phyloP scores from a whole-genome alignment of 2,113 vertebrate genomes.

The Pantherophis guttatus region DNA sequence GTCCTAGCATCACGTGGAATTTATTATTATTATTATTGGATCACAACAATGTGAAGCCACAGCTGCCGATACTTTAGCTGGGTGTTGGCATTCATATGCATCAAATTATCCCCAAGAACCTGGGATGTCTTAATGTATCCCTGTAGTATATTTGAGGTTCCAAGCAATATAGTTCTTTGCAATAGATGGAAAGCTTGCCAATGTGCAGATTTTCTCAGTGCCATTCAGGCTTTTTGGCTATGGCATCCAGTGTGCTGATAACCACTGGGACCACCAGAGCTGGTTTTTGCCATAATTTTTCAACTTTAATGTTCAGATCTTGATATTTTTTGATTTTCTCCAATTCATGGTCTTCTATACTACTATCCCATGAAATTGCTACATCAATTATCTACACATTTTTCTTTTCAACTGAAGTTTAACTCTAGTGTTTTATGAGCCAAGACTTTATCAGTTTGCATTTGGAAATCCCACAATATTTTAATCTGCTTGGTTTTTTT shows the following conservation, averaged over 20 bases:
- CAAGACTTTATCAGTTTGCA: too few relatives aligned
- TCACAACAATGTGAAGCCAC: background rate
- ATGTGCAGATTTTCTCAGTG: background rate
- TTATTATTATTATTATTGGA: background rate
- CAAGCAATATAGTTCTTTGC: background rate
- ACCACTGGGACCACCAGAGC: background rate
- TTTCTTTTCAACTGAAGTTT: background rate
- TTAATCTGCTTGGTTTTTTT: background rate
- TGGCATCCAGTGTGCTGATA: background rate
- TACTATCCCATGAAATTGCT: background rate
- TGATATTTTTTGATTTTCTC: background rate
- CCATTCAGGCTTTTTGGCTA: background rate
- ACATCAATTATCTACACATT: background rate
- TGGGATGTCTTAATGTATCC: background rate
- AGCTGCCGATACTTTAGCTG: background rate
- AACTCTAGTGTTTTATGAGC: background rate
- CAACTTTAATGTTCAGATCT: background rate
- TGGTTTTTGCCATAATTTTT: background rate
- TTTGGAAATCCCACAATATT: too few relatives aligned
- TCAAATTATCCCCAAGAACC: background rate
- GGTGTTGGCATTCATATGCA: background rate
- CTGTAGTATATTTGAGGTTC: background rate
- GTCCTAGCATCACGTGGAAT: background rate
- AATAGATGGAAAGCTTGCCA: background rate
- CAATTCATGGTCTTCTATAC: background rate